These are phyloP conservation scores for Goniozus legneri DNA, from an alignment of 1,140 invertebrate species.

Conservation along the genomic window DNA sequence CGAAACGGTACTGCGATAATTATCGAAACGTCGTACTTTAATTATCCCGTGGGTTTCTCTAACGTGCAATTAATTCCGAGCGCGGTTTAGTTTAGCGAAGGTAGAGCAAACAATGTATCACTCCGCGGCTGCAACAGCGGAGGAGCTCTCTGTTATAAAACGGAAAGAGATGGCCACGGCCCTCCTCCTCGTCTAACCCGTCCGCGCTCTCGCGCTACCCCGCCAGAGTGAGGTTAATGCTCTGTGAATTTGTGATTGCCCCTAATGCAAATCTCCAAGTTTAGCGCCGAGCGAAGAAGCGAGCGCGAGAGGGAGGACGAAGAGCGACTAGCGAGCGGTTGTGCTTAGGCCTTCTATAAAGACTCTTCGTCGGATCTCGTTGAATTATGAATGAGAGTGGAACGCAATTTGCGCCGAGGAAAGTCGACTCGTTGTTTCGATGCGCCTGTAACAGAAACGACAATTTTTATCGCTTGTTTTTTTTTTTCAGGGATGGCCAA, in stretches of 20 bases:
- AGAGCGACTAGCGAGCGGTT: no score
- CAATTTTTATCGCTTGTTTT: no score
- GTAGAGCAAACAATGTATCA: constrained; percentile 47
- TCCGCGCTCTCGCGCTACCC: not conserved
- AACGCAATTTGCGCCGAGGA: no score
- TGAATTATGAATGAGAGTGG: no score
- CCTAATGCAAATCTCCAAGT: constrained; percentile 31
- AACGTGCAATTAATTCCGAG: constrained; percentile 47
- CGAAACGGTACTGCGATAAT: no score
- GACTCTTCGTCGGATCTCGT: not conserved
- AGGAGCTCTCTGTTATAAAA: no score
- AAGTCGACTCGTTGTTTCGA: no score
- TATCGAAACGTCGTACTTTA: constrained; percentile 35
- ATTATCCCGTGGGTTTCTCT: constrained; percentile 42
- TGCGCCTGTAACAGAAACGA: no score
- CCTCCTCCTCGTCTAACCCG: not conserved
- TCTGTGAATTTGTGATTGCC: constrained; percentile 39
- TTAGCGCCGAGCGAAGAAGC: constrained; percentile 14
- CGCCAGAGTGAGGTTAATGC: constrained; percentile 25
- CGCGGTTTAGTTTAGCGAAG: constrained; percentile 46
- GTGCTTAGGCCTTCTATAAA: not conserved
- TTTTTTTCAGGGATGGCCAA: no score
- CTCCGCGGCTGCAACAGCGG: no score
- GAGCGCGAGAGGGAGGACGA: no score
- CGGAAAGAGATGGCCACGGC: constrained; percentile 31